Percentiles rank a stretch among this genome's conserved stretches.
Evolutionary conservation across 2,113 vertebrate genomes (phyloP).

Genomic region (Pelusios castaneus): DNA sequence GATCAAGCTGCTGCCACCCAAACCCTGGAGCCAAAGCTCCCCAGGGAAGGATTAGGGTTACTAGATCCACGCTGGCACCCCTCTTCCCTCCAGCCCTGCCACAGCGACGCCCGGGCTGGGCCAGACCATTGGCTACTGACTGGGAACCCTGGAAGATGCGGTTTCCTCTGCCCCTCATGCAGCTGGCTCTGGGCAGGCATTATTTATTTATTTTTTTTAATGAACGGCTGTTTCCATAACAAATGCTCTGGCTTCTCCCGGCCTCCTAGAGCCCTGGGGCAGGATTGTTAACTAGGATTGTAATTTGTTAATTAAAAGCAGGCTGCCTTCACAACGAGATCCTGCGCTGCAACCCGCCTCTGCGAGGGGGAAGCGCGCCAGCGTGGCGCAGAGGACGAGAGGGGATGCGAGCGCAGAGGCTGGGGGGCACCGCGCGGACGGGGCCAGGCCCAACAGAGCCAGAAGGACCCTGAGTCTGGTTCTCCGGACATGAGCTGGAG

Average conservation of each 20-base stretch:
- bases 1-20: accelerated
- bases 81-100: accelerated
- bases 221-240: slow-evolving; percentile 80
- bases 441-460: neutral
- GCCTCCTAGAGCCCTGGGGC: slow-evolving; percentile 75
- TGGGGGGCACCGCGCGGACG: neutral
- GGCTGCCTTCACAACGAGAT: slow-evolving; percentile 69
- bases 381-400: neutral
- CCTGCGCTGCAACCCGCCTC: slow-evolving; percentile 23
- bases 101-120: accelerated
- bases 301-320: slow-evolving; percentile 83
- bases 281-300: slow-evolving; percentile 80
- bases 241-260: slow-evolving; percentile 72
- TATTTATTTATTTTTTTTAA: slow-evolving; percentile 69
- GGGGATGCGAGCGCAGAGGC: neutral
- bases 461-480: neutral
- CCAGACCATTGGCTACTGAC: neutral
- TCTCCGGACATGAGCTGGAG: neutral
- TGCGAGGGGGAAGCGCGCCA: neutral
- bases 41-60: neutral
- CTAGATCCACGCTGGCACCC: accelerated
- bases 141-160: neutral
- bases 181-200: slow-evolving; percentile 66
- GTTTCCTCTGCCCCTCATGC: slow-evolving; percentile 29
- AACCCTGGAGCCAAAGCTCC: accelerated